These are phyloP conservation scores for Pica pica DNA, from an alignment of 2,113 vertebrate species.

Conservation along the genomic window DNA sequence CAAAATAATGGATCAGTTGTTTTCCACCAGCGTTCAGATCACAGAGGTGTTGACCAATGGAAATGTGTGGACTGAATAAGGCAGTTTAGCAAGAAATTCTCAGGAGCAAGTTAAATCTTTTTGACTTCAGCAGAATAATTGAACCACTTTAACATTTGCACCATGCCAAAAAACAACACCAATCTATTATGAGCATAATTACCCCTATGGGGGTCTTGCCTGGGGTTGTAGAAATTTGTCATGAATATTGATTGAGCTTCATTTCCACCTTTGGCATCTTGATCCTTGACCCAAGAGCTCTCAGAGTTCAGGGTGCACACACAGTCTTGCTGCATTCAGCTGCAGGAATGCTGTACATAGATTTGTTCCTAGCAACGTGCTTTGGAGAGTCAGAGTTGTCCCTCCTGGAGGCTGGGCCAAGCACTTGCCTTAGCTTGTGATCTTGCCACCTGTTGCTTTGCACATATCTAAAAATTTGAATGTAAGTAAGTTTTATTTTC, in stretches of 20 bases:
- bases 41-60: neutral
- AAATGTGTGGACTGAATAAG: neutral
- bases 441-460: neutral
- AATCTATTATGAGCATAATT: neutral
- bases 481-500: neutral
- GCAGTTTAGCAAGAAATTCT: neutral
- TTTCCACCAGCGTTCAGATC: neutral
- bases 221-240: neutral
- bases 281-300: neutral
- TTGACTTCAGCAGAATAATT: neutral
- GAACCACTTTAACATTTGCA: neutral
- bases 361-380: accelerated
- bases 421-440: neutral
- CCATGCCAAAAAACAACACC: accelerated
- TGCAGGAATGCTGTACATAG: accelerated
- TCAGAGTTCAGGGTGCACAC: neutral
- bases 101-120: neutral
- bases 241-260: neutral
- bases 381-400: neutral
- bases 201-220: neutral
- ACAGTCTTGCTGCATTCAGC: neutral
- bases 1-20: neutral
- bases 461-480: accelerated
- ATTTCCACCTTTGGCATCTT: neutral
- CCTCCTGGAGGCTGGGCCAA: too few relatives aligned